phyloP scores from a whole-genome alignment of 2,888 invertebrate genomes.

The Geophilus truncorum region DNA sequence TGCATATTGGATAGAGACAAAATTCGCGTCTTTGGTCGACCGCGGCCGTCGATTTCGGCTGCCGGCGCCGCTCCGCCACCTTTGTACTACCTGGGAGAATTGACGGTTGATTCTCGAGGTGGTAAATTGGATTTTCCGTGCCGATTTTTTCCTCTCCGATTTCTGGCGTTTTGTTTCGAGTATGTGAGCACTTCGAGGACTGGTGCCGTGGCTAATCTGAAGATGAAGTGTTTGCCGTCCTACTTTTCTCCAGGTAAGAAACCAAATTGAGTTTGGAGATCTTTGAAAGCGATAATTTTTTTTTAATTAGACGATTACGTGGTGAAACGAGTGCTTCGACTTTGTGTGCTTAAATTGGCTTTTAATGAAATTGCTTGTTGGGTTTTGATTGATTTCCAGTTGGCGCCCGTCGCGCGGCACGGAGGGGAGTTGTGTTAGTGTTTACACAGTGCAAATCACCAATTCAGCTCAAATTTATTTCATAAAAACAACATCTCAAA shows the following conservation, averaged over 20 bases:
- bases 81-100: conserved; percentile 38
- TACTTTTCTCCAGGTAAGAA: conserved; percentile 17
- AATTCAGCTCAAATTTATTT: too few relatives aligned
- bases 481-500: too few relatives aligned
- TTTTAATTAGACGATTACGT: background rate
- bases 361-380: background rate
- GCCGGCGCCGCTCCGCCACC: background rate
- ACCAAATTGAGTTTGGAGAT: background rate
- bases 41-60: conserved; percentile 34
- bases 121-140: conserved; percentile 38
- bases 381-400: background rate
- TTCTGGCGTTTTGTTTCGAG: conserved; percentile 39
- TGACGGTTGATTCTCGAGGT: conserved; percentile 37
- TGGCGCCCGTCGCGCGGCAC: background rate
- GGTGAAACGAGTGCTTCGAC: too few relatives aligned
- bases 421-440: background rate
- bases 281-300: background rate
- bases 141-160: conserved; percentile 38
- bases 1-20: conserved; percentile 41
- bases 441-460: too few relatives aligned
- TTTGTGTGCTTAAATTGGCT: background rate
- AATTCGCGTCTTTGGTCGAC: conserved; percentile 40
- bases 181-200: conserved; percentile 39
- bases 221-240: conserved; percentile 38
- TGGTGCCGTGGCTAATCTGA: conserved; percentile 39